phyloP scores from a whole-genome alignment of 2,797 vertebrate genomes.

The Chelon labrosus region DNA sequence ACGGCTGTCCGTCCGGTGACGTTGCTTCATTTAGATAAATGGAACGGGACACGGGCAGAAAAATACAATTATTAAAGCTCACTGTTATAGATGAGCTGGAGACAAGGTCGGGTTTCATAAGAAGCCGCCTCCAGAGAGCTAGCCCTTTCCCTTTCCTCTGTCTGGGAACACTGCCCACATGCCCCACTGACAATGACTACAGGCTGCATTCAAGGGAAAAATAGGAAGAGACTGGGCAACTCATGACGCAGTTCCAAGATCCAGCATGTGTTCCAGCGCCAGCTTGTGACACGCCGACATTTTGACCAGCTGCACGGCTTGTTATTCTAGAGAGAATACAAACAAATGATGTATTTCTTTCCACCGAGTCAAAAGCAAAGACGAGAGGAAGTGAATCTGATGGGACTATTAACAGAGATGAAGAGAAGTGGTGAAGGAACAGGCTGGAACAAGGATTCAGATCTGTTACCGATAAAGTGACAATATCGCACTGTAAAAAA shows the following conservation, averaged over 20 bases:
- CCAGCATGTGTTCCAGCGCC: slow-evolving; percentile 27
- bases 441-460: too few species aligned
- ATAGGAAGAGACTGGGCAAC: slow-evolving; percentile 16
- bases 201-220: slow-evolving; percentile 23
- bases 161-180: slow-evolving; percentile 61
- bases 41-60: slow-evolving; percentile 55
- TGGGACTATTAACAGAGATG: neutral
- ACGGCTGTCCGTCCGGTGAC: slow-evolving; percentile 48
- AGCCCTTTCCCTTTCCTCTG: slow-evolving; percentile 43
- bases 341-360: slow-evolving; percentile 10
- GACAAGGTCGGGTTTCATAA: slow-evolving; percentile 71
- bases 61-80: slow-evolving; percentile 71
- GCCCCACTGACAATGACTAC: slow-evolving; percentile 48
- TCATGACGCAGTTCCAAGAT: slow-evolving; percentile 35
- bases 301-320: slow-evolving; percentile 29
- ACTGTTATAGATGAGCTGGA: slow-evolving; percentile 50
- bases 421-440: too few species aligned
- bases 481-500: too few species aligned
- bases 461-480: too few species aligned
- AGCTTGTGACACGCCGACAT: slow-evolving; percentile 17
- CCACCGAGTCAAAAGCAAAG: neutral
- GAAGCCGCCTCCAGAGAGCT: slow-evolving; percentile 35
- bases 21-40: slow-evolving; percentile 57
- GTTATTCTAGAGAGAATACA: slow-evolving; percentile 23
- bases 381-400: slow-evolving; percentile 9